Evolutionary conservation across 92 coral and sea anemone genomes (phyloP), one percentile per base, ranked within the genome.

Genomic region (Anthopleura xanthogrammica): DNA sequence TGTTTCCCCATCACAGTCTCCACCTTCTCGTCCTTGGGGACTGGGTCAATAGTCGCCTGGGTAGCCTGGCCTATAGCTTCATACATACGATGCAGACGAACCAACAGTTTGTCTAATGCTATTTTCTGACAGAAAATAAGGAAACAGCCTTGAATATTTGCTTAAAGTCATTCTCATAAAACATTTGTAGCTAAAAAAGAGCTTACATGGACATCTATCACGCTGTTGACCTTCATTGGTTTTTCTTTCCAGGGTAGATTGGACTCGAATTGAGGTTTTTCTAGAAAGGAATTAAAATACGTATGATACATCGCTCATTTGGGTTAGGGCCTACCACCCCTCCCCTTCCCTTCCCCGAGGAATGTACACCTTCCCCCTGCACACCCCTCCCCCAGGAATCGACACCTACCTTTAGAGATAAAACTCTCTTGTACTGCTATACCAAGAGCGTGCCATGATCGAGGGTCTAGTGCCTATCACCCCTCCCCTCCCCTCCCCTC

Each of bases 371-470:
- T 81, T 0, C 36, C 36, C 36, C 36, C 36, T 29, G 36, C 36
- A 29, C 36, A 94, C 99, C 99, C 36, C 36, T 29, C 65, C 65
- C 65, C 22, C 20, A 60, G 23, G 22, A 60, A 14, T 17, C 10
- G 2, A 60, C 20, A 60, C 82, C 9, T 80, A 94, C 99, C 97
- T 92, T 89, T 97, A 20, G 94, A 77, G 62, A 97, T 77, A 76
- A 94, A 97, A 75, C 96, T 97, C 23, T 97, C 98, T 73, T 92
- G 91, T 2, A 92, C 89, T 64, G 91, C 92, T 8, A 94, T 82
- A 60, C 99, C 98, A 36, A 97, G 89, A 7, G 99, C 90, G 64
- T 97, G 99, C 99, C 98, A 97, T 11, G 99, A 97, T 36, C 4
- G 62, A 57, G n/a, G 62, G 22, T 14, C 62, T 14, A 14, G 16